Evolutionary conservation across 2,888 invertebrate species (phyloP), one percentile per base, ranked within the genome.

Genomic region (Mesodorylaimus sp.): DNA sequence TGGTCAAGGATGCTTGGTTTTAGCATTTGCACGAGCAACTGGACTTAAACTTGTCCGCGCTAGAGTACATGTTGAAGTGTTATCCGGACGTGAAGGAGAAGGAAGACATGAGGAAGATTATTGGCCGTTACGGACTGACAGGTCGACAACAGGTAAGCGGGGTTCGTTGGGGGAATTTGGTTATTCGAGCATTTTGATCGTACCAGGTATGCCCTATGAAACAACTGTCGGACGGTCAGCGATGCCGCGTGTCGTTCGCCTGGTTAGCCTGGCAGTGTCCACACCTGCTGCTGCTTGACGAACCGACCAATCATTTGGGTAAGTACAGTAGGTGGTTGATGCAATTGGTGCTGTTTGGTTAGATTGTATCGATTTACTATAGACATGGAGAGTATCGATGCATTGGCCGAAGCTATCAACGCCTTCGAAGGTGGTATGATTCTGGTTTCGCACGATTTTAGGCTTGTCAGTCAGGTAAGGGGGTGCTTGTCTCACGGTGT

Each of bases 311-410:
- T 54, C 73, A 73, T 61, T 60, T 76, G 41, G 68, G 77, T 76
- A 75, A 97, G 59, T 91, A 97, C 66, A 95, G 95, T 51, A 95
- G 95, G 68, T 95, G 97, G 43, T 97, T 97, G 97, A 77, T 97
- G 50, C 97, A 99, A 70, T 87, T 91, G 67, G 95, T 97, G 71
- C 75, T 97, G 39, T n/a, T n/a, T n/a, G n/a, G n/a, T n/a, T n/a
- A n/a, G n/a, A n/a, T n/a, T n/a, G n/a, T n/a, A n/a, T n/a, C n/a
- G n/a, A n/a, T n/a, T n/a, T n/a, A n/a, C n/a, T n/a, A n/a, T n/a
- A n/a, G 89, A 89, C 64, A 88, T 89, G 84, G 88, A 88, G 44
- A 95, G 93, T 0, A 97, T 97, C 57, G 97, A 99, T 71, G 87
- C 95, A 0, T 74, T 97, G 50, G 97, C 86, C 1, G 93, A 95